Base-by-base conservation (phyloP, 2,888 invertebrate species). In the Poecilus cupreus region DNA sequence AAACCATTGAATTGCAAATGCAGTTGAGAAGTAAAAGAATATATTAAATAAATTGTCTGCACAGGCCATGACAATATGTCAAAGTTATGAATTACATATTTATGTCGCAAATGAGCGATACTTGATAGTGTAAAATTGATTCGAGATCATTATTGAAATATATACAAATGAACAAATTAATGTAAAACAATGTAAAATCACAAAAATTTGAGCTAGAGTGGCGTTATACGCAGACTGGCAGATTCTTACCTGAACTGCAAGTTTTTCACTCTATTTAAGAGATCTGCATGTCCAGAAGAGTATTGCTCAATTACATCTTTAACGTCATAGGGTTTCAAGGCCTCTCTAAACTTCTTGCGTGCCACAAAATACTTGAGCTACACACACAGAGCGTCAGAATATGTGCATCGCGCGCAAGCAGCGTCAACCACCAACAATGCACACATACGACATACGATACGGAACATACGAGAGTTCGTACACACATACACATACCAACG, bases 241-340 rank as follows among this genome's bases (percentile, higher is more conserved):
- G 32, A 76, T 70, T 89, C 92, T 92, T 92, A 93, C 93, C 96
- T 94, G 92, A 93, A 93, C 90, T 96, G 96, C 86, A 96, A 92
- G 91, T 93, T 95, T 92, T 96, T 96, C 89, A 96, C 95, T 90
- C 96, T 91, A 89, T 95, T 94, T 88, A 96, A 93, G 89, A 97
- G 94, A 90, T 97, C 96, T 84, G 96, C 95, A 90, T 96, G 96
- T 88, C 94, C 94, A 86, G 96, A 95, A 83, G 96, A 96, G 91
- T 96, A 96, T 90, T 97, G 96, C 90, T 97, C 96, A 90, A 97
- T 96, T 89, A 97, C 96, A 91, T 97, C 97, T 92, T 96, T 97
- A 88, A 97, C 96, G 91, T 97, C 97, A 91, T 97, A 97, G 85
- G 97, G 97, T 91, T 96, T 95, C 90, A 96, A 92, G 87, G 96